A percentile compares a stretch with the other conserved stretches of the same genome.
Evolutionary conservation across 1,140 invertebrate species (phyloP).

Genomic region (Drosophila mayri): DNA sequence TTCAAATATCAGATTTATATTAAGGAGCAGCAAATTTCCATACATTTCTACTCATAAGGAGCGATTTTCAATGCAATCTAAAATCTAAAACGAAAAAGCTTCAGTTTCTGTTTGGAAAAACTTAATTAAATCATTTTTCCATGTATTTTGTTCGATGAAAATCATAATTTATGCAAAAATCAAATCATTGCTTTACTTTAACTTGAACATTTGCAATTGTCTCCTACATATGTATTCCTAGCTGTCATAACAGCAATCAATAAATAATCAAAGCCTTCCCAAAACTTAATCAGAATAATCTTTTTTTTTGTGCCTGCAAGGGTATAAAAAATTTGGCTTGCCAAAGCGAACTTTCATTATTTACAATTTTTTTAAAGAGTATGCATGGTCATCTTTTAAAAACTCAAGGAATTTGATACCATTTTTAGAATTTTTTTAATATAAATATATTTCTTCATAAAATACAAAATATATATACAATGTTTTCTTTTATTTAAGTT

Average conservation of each 20-base stretch:
- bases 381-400: conserved; percentile 8
- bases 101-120: neutral
- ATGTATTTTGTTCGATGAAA: neutral
- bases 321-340: neutral
- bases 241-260: neutral
- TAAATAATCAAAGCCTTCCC: neutral
- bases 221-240: neutral
- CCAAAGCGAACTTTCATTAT: neutral
- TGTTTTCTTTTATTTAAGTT: neutral
- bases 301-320: conserved; percentile 9
- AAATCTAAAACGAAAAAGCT: neutral
- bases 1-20: neutral
- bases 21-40: neutral
- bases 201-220: neutral
- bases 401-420: neutral
- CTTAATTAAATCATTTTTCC: neutral
- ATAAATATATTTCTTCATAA: neutral
- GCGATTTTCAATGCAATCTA: neutral
- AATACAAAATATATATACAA: neutral
- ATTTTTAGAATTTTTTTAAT: neutral
- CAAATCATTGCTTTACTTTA: neutral
- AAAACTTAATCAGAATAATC: neutral
- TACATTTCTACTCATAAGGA: neutral
- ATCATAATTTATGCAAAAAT: neutral
- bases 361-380: neutral